Conservation (phyloP, 2,113 vertebrate species). For the Scatophagus argus region DNA sequence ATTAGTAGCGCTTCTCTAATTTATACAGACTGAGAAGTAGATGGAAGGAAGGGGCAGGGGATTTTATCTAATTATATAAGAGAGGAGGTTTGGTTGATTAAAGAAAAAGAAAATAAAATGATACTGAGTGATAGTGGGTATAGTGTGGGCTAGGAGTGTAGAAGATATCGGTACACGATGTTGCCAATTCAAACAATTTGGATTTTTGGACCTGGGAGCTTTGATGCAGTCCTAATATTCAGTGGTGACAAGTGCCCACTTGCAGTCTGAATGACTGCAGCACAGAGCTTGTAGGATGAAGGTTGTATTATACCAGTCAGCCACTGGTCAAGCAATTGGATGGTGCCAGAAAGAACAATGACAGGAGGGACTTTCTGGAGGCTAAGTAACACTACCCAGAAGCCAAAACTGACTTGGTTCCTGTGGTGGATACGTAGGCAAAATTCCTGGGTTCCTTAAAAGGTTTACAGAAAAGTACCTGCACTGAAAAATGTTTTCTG, state of each 20-base stretch:
- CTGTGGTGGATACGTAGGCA: background rate
- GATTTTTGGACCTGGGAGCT: background rate
- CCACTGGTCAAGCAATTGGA: background rate
- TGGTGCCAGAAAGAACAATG: background rate
- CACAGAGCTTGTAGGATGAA: background rate
- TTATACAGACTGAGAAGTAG: background rate
- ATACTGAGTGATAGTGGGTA: no score
- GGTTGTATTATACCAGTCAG: background rate
- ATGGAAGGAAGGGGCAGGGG: background rate
- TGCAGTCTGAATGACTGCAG: background rate
- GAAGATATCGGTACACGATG: no score
- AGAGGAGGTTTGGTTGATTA: no score
- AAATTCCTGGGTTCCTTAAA: background rate
- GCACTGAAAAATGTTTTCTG: background rate
- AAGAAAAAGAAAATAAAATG: no score
- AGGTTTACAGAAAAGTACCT: background rate
- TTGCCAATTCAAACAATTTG: no score
- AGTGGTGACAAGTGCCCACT: background rate
- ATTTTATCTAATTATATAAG: no score
- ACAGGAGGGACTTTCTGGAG: background rate
- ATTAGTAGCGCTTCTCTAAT: background rate
- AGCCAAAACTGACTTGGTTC: constrained; percentile 6
- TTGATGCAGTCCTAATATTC: background rate
- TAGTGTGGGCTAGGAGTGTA: no score
- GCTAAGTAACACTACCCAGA: no score